Conservation (phyloP, 2,113 vertebrate species). For the Mus pahari region DNA sequence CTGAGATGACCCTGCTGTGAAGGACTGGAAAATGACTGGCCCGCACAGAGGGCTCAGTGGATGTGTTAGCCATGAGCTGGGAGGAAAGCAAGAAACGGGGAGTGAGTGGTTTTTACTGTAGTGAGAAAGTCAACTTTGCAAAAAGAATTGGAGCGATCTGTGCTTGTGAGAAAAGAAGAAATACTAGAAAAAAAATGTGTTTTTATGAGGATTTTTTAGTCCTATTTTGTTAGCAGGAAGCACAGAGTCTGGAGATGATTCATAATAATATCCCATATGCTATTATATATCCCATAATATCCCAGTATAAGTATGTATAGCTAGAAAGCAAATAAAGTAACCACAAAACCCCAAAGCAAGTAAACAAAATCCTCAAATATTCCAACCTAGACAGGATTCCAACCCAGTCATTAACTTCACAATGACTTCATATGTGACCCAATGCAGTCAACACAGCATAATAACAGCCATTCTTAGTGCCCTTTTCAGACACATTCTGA, state of each 20-base stretch:
- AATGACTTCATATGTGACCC: background rate
- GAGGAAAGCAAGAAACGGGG: background rate
- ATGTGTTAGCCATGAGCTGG: background rate
- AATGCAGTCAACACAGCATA: background rate
- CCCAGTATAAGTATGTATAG: background rate
- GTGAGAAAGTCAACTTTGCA: background rate
- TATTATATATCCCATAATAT: background rate
- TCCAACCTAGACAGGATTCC: background rate
- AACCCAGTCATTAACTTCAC: background rate
- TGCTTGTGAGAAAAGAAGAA: background rate
- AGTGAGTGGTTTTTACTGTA: background rate
- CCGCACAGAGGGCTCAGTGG: background rate
- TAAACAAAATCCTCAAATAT: background rate
- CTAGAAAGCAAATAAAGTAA: background rate
- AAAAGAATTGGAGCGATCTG: background rate
- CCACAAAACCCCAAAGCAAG: background rate
- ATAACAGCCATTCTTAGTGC: rapidly evolving
- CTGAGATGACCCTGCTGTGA: background rate
- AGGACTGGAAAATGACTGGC: background rate
- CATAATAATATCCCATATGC: background rate
- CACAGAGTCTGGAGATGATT: background rate
- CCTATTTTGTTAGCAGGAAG: background rate
- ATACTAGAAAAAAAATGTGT: background rate
- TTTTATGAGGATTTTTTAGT: background rate
- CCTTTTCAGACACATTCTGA: background rate